These are phyloP conservation scores for Neuroterus valhalla DNA, from an alignment of 1,140 invertebrate species.

Conservation along the genomic window DNA sequence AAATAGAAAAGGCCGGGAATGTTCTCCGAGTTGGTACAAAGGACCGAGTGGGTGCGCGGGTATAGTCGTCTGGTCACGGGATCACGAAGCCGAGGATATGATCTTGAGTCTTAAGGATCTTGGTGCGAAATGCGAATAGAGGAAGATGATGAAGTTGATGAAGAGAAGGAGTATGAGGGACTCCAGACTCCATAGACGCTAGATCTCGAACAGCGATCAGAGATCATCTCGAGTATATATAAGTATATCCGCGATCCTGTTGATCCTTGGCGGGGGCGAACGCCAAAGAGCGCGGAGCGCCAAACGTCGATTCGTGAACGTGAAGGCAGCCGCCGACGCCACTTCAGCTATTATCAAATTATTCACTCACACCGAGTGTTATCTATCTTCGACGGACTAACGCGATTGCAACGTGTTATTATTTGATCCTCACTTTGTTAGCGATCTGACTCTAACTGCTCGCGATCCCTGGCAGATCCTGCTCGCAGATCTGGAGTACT, in stretches of 20 bases:
- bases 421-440: slow-evolving; percentile 75
- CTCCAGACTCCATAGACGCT: slow-evolving; percentile 49
- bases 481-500: slow-evolving; percentile 67
- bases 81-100: slow-evolving; percentile 56
- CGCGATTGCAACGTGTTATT: slow-evolving; percentile 72
- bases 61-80: slow-evolving; percentile 43
- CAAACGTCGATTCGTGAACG: slow-evolving; percentile 43
- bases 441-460: slow-evolving; percentile 68
- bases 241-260: slow-evolving; percentile 28
- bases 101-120: slow-evolving; percentile 56
- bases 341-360: slow-evolving; percentile 71
- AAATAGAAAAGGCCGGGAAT: slow-evolving; percentile 63
- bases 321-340: slow-evolving; percentile 57
- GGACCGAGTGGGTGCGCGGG: background rate
- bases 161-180: background rate
- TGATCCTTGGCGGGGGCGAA: slow-evolving; percentile 42
- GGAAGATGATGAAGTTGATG: slow-evolving; percentile 34
- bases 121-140: slow-evolving; percentile 22
- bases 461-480: slow-evolving; percentile 53
- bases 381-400: slow-evolving; percentile 67
- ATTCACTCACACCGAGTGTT: slow-evolving; percentile 72
- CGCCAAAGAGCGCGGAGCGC: slow-evolving; percentile 49
- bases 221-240: slow-evolving; percentile 51
- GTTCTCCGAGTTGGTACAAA: slow-evolving; percentile 61
- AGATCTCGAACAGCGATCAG: slow-evolving; percentile 67